Evolutionary conservation across 1,140 invertebrate species (phyloP).

Genomic region (Archegozetes longisetosus): DNA sequence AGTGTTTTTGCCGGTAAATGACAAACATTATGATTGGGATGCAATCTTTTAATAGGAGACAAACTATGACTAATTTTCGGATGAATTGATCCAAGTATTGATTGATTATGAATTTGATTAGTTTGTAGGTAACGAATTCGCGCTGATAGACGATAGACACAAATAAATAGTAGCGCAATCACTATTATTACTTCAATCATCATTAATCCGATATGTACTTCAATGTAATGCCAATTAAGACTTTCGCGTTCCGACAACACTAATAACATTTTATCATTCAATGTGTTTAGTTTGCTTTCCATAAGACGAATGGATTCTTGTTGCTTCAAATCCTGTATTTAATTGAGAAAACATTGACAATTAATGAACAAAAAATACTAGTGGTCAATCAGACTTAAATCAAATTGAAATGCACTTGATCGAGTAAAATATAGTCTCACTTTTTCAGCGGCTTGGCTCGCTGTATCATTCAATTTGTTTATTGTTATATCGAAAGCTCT

Average conservation of each 20-base stretch:
- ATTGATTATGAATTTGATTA: neutral
- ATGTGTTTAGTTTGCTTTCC: neutral
- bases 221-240: neutral
- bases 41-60: neutral
- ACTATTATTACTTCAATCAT: neutral
- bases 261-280: neutral
- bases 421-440: too few relatives aligned
- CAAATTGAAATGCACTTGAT: too few relatives aligned
- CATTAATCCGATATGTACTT: neutral
- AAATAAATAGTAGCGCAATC: neutral
- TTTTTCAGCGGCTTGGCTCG: conserved; percentile 45
- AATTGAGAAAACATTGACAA: too few relatives aligned
- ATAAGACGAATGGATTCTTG: neutral
- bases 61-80: neutral
- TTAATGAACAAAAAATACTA: too few relatives aligned
- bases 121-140: neutral
- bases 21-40: neutral
- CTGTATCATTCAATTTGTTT: conserved; percentile 51
- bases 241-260: neutral
- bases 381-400: too few relatives aligned
- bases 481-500: conserved; percentile 63
- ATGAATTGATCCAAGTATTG: neutral
- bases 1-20: neutral
- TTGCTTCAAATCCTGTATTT: neutral
- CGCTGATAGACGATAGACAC: neutral